Evolutionary conservation across 2,113 vertebrate genomes (phyloP).

Genomic region (Numenius arquata): DNA sequence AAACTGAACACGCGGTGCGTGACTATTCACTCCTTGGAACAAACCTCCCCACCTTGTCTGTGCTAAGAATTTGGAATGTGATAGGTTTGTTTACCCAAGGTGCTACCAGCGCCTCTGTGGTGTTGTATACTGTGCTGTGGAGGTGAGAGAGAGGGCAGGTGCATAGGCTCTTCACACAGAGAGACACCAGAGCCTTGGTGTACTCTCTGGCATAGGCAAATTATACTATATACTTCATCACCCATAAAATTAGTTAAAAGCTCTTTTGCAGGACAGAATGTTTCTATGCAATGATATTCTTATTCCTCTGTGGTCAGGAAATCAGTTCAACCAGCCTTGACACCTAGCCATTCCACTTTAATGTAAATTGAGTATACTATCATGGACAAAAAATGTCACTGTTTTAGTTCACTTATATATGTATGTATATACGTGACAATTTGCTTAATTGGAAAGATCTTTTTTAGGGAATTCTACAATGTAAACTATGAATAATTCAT

Average conservation of each 20-base stretch:
- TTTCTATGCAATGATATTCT: not conserved
- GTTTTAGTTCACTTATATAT: accelerated
- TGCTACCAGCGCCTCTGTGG: not conserved
- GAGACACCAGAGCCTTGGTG: accelerated
- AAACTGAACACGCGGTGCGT: not conserved
- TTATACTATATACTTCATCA: not conserved
- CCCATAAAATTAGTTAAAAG: not conserved
- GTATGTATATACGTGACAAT: not conserved
- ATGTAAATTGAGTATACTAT: not conserved
- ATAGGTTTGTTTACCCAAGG: not conserved
- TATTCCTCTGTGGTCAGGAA: not conserved
- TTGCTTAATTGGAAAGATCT: not conserved
- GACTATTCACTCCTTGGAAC: not conserved
- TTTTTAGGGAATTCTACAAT: not conserved
- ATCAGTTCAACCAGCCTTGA: not conserved
- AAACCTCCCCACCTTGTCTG: not conserved
- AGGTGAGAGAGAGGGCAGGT: not conserved
- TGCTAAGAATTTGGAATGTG: not conserved
- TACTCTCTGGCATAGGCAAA: not conserved
- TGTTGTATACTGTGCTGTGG: not conserved
- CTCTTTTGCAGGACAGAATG: not conserved
- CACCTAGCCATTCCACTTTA: not conserved
- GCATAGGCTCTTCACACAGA: not conserved
- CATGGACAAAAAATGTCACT: not conserved
- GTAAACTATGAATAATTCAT: not conserved